Percentiles rank a stretch among this genome's conserved stretches.
These are phyloP conservation scores for Chaetophractus vellerosus DNA, from an alignment of 2,797 vertebrate genomes.

Conservation along the genomic window DNA sequence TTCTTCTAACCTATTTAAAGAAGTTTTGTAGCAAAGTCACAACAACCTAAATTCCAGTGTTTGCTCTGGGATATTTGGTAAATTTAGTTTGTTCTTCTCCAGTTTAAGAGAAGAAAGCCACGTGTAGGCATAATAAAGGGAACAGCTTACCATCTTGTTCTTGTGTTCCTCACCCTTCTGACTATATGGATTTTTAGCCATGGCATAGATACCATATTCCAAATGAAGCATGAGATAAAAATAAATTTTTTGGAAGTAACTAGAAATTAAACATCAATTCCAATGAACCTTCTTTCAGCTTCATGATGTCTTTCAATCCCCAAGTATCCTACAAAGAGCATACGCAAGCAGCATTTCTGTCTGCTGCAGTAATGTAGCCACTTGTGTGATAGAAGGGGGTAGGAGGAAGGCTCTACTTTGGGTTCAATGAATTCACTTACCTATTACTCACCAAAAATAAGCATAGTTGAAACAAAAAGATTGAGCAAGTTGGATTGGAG, in stretches of 20 bases:
- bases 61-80: not conserved
- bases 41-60: not conserved
- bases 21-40: not conserved
- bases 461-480: not conserved
- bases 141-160: not conserved
- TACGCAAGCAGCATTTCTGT: not conserved
- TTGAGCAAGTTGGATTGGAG: not conserved
- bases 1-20: not conserved
- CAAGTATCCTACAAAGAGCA: not conserved
- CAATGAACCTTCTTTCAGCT: not conserved
- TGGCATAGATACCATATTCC: not conserved
- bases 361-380: not conserved
- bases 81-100: not conserved
- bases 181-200: not conserved
- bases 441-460: not conserved
- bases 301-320: not conserved
- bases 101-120: not conserved
- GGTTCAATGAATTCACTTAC: not conserved
- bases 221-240: not conserved
- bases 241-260: not conserved
- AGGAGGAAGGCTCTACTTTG: not conserved
- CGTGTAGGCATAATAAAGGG: not conserved
- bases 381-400: fast-evolving
- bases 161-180: not conserved
- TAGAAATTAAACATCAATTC: not conserved